Percentiles rank a stretch among this genome's conserved stretches.
Evolutionary conservation across 2,113 vertebrate species (phyloP).

Genomic region (Corythaixoides concolor): DNA sequence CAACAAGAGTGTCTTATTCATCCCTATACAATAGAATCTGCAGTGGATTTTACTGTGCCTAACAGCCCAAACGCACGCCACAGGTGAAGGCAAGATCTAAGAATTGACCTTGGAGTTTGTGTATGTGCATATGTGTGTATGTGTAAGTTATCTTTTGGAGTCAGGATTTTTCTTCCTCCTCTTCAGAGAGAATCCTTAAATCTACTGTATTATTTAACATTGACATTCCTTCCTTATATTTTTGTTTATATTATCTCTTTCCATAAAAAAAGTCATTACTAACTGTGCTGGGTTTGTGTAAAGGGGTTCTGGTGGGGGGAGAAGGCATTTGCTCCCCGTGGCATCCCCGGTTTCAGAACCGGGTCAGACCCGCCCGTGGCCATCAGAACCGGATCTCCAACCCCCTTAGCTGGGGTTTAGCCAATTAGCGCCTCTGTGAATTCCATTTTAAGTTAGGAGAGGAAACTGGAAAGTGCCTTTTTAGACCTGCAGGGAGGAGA

Average conservation of each 20-base stretch:
- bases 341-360: too few relatives aligned
- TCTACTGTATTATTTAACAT: not conserved
- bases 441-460: too few relatives aligned
- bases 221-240: not conserved
- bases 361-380: too few relatives aligned
- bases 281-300: too few relatives aligned
- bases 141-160: not conserved
- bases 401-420: too few relatives aligned
- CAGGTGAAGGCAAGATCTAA: not conserved
- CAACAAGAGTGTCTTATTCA: not conserved
- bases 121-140: accelerated
- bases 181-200: not conserved
- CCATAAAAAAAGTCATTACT: not conserved
- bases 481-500: too few relatives aligned
- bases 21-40: not conserved
- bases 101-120: not conserved
- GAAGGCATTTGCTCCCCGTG: too few relatives aligned
- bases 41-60: not conserved
- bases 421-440: too few relatives aligned
- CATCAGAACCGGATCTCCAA: too few relatives aligned
- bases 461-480: too few relatives aligned
- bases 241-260: not conserved
- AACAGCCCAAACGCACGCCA: not conserved
- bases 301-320: too few relatives aligned
- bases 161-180: not conserved